Evolutionary conservation across 2,113 vertebrate genomes (phyloP).

Genomic region (Poeciliopsis occidentalis): DNA sequence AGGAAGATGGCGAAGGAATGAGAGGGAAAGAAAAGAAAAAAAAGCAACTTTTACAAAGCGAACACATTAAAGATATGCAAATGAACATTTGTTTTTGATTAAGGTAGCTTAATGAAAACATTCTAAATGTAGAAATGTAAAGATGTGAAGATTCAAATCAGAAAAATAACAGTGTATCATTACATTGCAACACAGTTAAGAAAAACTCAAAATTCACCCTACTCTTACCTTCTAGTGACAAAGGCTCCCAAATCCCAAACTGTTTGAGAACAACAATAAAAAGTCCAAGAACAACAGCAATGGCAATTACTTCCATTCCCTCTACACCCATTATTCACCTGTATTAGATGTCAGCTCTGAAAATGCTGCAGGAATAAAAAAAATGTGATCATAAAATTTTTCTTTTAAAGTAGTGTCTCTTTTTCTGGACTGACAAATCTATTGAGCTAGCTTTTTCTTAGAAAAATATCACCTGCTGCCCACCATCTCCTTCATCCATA

Average conservation of each 20-base stretch:
- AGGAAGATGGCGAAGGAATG: slow-evolving; percentile 15
- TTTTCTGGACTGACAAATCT: neutral
- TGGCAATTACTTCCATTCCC: slow-evolving; percentile 92
- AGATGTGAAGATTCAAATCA: neutral
- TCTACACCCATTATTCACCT: slow-evolving; percentile 82
- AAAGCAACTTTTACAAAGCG: slow-evolving; percentile 4
- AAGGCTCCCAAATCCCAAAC: slow-evolving; percentile 90
- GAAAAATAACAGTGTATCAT: neutral
- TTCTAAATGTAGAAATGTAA: neutral
- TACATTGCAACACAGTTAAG: neutral
- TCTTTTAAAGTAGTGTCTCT: neutral
- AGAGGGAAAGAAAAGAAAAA: slow-evolving; percentile 30
- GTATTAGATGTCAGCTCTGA: slow-evolving; percentile 26
- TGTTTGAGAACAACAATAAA: slow-evolving; percentile 93
- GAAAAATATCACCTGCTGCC: slow-evolving; percentile 23
- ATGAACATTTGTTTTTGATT: neutral
- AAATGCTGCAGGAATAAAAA: neutral
- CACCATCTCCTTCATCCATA: slow-evolving; percentile 29
- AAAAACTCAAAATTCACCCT: neutral
- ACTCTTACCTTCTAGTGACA: slow-evolving; percentile 90
- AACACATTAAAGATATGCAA: neutral
- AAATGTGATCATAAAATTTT: neutral
- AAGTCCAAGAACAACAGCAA: slow-evolving; percentile 87
- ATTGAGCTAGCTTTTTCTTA: slow-evolving; percentile 1
- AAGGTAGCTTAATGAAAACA: neutral